Evolutionary conservation across 2,888 invertebrate species (phyloP).

Genomic region (Tetheella fluctuosa): DNA sequence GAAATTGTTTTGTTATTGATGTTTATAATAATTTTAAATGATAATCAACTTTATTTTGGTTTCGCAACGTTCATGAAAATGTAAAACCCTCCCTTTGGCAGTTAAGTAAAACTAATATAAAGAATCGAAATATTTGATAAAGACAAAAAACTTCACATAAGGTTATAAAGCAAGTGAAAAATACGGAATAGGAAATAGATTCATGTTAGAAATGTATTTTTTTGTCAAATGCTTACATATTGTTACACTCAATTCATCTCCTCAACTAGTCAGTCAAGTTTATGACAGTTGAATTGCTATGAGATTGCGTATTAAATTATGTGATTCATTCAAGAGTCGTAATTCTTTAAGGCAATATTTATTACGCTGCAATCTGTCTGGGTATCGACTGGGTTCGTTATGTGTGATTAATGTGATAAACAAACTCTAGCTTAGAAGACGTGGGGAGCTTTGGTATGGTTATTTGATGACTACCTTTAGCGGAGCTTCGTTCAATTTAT

Average conservation of each 20-base stretch:
- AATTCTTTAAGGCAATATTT: background rate
- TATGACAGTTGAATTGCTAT: slow-evolving; percentile 27
- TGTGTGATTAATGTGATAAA: background rate
- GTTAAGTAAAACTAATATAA: too few species aligned
- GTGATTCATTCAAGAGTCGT: slow-evolving; percentile 13
- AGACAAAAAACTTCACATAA: too few species aligned
- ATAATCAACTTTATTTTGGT: too few species aligned
- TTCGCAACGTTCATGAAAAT: too few species aligned
- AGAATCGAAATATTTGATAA: too few species aligned
- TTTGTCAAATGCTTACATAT: background rate
- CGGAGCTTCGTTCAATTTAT: too few species aligned
- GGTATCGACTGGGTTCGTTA: background rate
- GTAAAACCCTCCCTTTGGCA: too few species aligned
- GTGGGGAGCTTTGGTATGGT: too few species aligned
- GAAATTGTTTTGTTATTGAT: too few species aligned
- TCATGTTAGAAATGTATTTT: background rate
- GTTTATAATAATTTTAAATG: too few species aligned
- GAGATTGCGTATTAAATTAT: slow-evolving; percentile 20
- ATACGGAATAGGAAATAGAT: background rate
- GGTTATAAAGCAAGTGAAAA: too few species aligned
- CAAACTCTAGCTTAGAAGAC: background rate
- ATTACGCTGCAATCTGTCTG: background rate
- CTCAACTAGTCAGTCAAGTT: slow-evolving; percentile 19
- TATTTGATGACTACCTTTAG: too few species aligned
- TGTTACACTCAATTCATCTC: background rate